These are phyloP conservation scores for Drymonia ruficornis DNA, from an alignment of 2,888 invertebrate species.

Conservation along the genomic window DNA sequence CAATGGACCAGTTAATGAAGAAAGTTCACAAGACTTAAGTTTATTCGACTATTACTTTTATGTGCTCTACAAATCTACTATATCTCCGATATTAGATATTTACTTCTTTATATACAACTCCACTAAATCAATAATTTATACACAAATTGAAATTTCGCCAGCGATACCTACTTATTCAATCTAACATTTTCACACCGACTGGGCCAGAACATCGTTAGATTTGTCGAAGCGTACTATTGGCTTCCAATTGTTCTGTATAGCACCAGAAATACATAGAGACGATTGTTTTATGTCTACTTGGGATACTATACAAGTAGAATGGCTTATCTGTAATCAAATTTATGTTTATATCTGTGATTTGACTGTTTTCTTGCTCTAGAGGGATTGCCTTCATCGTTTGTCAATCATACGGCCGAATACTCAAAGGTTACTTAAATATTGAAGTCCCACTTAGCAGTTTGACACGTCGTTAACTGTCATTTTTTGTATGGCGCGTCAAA, in stretches of 20 bases:
- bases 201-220: constrained; percentile 35
- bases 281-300: constrained; percentile 25
- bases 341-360: constrained; percentile 7
- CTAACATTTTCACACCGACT: constrained; percentile 30
- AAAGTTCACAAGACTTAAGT: too few species aligned
- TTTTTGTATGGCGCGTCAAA: too few species aligned
- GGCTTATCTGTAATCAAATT: constrained; percentile 35
- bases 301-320: constrained; percentile 30
- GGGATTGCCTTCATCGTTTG: too few species aligned
- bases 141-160: constrained; percentile 3
- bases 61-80: background rate
- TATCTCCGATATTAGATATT: background rate
- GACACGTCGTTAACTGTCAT: too few species aligned
- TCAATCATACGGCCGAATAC: too few species aligned
- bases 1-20: too few species aligned
- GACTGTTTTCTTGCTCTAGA: too few species aligned
- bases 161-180: constrained; percentile 39
- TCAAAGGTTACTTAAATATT: too few species aligned
- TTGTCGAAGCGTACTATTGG: constrained; percentile 45
- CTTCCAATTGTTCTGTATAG: constrained; percentile 37
- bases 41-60: too few species aligned
- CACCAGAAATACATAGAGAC: constrained; percentile 18
- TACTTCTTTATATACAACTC: too few species aligned
- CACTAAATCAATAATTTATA: background rate
- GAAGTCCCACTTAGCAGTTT: too few species aligned